Percentiles rank a stretch among this genome's conserved stretches.
phyloP scores from a whole-genome alignment of 1,140 invertebrate species.

The Delia radicum region DNA sequence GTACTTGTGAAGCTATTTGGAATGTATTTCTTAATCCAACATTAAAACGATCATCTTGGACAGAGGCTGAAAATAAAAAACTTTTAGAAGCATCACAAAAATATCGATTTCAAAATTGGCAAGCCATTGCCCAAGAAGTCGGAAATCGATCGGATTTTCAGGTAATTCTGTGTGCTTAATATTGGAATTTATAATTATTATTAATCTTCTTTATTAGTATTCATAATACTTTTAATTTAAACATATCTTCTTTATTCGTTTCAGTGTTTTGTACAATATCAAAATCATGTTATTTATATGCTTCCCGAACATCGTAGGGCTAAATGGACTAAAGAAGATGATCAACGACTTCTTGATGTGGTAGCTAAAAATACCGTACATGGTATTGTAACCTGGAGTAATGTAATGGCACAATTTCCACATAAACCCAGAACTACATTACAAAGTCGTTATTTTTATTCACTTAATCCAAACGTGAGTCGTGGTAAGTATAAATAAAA shows the following conservation, averaged over 20 bases:
- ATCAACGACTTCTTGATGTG: slow-evolving; percentile 59
- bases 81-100: slow-evolving; percentile 57
- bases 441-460: slow-evolving; percentile 60
- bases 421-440: slow-evolving; percentile 65
- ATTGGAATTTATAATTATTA: no score
- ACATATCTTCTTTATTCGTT: background rate
- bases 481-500: slow-evolving; percentile 34
- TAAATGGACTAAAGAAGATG: slow-evolving; percentile 64
- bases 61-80: slow-evolving; percentile 59
- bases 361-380: slow-evolving; percentile 62
- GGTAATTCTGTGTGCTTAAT: no score
- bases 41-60: slow-evolving; percentile 66
- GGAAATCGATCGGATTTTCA: slow-evolving; percentile 64
- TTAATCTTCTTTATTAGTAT: no score
- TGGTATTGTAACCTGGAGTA: slow-evolving; percentile 66
- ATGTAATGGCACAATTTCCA: slow-evolving; percentile 62
- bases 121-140: slow-evolving; percentile 61
- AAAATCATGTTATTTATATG: slow-evolving; percentile 55
- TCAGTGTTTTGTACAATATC: slow-evolving; percentile 64
- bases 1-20: slow-evolving; percentile 67
- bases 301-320: slow-evolving; percentile 40
- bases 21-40: slow-evolving; percentile 66
- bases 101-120: slow-evolving; percentile 65
- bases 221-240: background rate
- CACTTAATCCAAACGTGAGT: slow-evolving; percentile 53